Percentiles rank a stretch among this genome's conserved stretches.
Conservation (phyloP, 2,888 invertebrate species). For the Bhutanitis thaidina region DNA sequence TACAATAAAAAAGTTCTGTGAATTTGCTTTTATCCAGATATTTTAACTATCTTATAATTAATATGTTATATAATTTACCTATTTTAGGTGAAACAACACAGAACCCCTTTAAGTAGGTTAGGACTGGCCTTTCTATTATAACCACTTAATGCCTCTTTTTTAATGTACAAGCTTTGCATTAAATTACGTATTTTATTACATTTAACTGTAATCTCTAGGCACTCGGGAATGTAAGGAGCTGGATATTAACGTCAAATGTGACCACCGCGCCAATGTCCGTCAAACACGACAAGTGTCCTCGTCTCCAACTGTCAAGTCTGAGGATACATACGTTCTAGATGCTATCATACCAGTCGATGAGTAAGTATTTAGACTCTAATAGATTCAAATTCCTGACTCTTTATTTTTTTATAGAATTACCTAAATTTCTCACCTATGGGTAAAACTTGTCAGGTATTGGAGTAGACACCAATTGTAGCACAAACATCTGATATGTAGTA, state of each 20-base stretch:
- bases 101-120: too few species aligned
- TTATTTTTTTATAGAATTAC: background rate
- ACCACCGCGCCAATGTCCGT: conserved; percentile 85
- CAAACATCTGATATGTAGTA: background rate
- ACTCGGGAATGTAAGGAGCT: conserved; percentile 93
- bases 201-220: conserved; percentile 49
- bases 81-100: too few species aligned
- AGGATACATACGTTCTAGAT: conserved; percentile 90
- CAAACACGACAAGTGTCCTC: conserved; percentile 82
- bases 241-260: conserved; percentile 94
- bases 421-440: background rate
- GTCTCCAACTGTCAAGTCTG: conserved; percentile 81
- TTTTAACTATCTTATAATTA: too few species aligned
- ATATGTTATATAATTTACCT: too few species aligned
- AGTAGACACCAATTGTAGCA: conserved; percentile 24
- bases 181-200: too few species aligned
- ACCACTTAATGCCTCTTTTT: too few species aligned
- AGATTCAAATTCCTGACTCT: background rate
- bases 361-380: conserved; percentile 79
- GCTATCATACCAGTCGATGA: conserved; percentile 91
- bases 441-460: conserved; percentile 25
- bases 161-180: too few species aligned
- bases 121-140: too few species aligned
- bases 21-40: too few species aligned
- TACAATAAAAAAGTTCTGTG: too few species aligned